Evolutionary conservation across 2,888 invertebrate genomes (phyloP).

Genomic region (Drosophila aldrichi): DNA sequence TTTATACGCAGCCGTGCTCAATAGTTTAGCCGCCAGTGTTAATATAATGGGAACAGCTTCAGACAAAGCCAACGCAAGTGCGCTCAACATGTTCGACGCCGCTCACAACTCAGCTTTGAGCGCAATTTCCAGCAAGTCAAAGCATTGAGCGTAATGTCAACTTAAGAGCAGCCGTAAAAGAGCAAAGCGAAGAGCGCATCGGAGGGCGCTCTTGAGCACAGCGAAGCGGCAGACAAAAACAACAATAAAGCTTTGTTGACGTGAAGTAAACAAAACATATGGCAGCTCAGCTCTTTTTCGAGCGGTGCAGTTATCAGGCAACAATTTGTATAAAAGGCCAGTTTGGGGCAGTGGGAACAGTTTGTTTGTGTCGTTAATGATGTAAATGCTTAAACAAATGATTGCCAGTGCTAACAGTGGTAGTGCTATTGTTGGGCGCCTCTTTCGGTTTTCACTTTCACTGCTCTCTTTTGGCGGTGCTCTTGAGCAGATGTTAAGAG

Average conservation of each 20-base stretch:
- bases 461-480: slow-evolving; percentile 33
- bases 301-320: background rate
- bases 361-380: background rate
- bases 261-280: slow-evolving; percentile 56
- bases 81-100: slow-evolving; percentile 14
- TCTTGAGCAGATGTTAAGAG: slow-evolving; percentile 40
- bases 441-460: slow-evolving; percentile 39
- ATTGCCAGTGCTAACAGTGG: background rate
- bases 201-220: slow-evolving; percentile 18
- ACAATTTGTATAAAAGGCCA: slow-evolving; percentile 10
- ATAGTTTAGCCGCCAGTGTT: slow-evolving; percentile 26
- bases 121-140: background rate
- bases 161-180: slow-evolving; percentile 24
- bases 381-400: background rate
- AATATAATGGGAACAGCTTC: slow-evolving; percentile 61
- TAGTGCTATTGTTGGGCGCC: background rate
- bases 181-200: slow-evolving; percentile 5
- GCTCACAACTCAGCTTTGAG: slow-evolving; percentile 12
- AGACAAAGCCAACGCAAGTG: background rate
- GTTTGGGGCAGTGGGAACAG: background rate
- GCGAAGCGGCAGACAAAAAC: slow-evolving; percentile 2
- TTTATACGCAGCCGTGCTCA: background rate
- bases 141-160: slow-evolving; percentile 12
- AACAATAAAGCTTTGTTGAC: slow-evolving; percentile 37
- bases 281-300: slow-evolving; percentile 18